Conservation (phyloP, 2,797 vertebrate genomes). For the Clarias laeviceps region DNA sequence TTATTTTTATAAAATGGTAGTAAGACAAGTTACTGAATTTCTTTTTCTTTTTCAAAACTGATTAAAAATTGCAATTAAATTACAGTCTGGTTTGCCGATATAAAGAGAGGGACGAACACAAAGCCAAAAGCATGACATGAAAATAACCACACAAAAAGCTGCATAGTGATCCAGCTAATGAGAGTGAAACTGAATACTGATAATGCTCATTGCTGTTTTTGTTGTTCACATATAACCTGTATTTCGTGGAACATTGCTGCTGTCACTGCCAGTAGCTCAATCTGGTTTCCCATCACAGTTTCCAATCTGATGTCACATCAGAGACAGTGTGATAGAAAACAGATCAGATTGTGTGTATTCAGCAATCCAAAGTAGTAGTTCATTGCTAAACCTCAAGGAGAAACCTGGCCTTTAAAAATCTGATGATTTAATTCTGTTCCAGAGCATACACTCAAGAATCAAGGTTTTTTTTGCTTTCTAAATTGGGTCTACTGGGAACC, state of each 20-base stretch:
- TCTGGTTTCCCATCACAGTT: constrained; percentile 48
- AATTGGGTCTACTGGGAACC: neutral
- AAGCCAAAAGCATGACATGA: neutral
- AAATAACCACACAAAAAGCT: constrained; percentile 54
- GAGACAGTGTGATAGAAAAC: constrained; percentile 55
- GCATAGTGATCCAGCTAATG: constrained; percentile 30
- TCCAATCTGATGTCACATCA: constrained; percentile 50
- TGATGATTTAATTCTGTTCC: neutral
- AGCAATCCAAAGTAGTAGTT: constrained; percentile 35
- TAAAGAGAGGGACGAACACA: neutral
- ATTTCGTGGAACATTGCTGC: constrained; percentile 57
- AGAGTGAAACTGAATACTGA: constrained; percentile 56
- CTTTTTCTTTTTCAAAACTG: neutral
- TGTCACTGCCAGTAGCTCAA: constrained; percentile 54
- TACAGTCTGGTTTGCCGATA: neutral
- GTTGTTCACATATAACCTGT: constrained; percentile 68
- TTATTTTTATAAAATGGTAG: neutral
- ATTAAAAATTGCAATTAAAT: neutral
- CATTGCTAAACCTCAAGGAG: constrained; percentile 36
- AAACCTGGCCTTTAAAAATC: neutral
- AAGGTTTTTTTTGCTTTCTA: neutral
- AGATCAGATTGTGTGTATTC: constrained; percentile 64
- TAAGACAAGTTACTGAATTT: neutral
- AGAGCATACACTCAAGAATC: neutral
- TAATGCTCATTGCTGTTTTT: constrained; percentile 70